Conservation (phyloP, 2,797 vertebrate species). For the Onychomys torridus region DNA sequence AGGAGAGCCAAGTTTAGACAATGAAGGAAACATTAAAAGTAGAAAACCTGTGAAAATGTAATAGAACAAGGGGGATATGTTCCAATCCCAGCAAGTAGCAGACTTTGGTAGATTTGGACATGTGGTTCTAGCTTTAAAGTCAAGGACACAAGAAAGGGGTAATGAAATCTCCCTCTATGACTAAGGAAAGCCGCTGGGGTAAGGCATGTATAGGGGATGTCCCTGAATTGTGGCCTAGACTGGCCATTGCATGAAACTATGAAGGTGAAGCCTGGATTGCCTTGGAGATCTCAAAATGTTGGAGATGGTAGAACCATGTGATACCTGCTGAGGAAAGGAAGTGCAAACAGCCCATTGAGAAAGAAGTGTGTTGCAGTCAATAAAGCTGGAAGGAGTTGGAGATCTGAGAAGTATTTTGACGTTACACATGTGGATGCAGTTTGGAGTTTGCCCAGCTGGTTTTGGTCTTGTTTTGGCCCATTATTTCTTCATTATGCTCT, state of each 20-base stretch:
- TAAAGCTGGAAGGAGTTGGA: not conserved
- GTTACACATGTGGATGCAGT: not conserved
- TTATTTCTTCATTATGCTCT: not conserved
- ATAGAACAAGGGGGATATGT: not conserved
- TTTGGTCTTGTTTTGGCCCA: not conserved
- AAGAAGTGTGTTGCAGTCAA: not conserved
- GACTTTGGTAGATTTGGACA: not conserved
- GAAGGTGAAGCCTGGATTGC: not conserved
- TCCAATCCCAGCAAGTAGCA: not conserved
- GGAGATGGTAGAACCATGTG: not conserved
- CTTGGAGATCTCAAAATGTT: not conserved
- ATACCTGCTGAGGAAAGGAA: not conserved
- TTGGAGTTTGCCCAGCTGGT: not conserved
- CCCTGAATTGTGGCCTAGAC: not conserved
- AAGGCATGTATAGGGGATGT: not conserved
- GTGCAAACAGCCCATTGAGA: not conserved
- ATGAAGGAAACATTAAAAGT: not conserved
- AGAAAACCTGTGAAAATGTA: not conserved
- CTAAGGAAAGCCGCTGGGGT: not conserved
- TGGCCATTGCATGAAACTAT: not conserved
- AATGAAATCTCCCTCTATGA: not conserved
- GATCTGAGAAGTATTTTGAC: not conserved
- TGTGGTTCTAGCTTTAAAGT: not conserved
- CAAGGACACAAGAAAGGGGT: not conserved
- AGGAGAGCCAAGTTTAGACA: not conserved